Percentiles rank a stretch among this genome's conserved stretches.
Evolutionary conservation across 2,797 vertebrate species (phyloP).

Genomic region (Sebastes wilsoni): DNA sequence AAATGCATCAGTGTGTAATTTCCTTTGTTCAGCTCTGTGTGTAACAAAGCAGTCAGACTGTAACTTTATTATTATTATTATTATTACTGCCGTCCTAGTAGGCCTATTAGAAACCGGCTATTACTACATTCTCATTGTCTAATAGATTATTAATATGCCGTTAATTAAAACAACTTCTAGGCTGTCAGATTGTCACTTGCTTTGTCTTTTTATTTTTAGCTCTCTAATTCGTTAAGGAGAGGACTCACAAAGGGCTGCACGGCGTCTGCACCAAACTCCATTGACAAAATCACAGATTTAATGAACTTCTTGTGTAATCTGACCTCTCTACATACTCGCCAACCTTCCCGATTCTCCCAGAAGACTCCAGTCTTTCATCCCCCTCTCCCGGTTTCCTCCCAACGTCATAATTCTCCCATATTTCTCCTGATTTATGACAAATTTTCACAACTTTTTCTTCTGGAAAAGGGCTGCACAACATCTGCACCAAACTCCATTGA

Average conservation of each 20-base stretch:
- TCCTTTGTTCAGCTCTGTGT: conserved; percentile 51
- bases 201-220: not conserved
- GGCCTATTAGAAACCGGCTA: not conserved
- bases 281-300: not conserved
- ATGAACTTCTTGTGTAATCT: no score
- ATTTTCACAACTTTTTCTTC: no score
- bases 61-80: not conserved
- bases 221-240: not conserved
- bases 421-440: no score
- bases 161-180: not conserved
- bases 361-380: no score
- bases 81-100: not conserved
- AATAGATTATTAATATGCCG: not conserved
- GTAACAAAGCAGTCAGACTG: conserved; percentile 15
- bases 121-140: not conserved
- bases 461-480: no score
- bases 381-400: no score
- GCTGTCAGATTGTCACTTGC: not conserved
- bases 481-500: not conserved
- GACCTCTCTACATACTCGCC: no score
- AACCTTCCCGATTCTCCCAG: no score
- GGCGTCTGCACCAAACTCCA: not conserved
- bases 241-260: no score
- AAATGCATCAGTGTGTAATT: conserved; percentile 42
- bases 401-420: no score